phyloP scores from a whole-genome alignment of 2,113 vertebrate genomes.

The Syngnathus typhle region DNA sequence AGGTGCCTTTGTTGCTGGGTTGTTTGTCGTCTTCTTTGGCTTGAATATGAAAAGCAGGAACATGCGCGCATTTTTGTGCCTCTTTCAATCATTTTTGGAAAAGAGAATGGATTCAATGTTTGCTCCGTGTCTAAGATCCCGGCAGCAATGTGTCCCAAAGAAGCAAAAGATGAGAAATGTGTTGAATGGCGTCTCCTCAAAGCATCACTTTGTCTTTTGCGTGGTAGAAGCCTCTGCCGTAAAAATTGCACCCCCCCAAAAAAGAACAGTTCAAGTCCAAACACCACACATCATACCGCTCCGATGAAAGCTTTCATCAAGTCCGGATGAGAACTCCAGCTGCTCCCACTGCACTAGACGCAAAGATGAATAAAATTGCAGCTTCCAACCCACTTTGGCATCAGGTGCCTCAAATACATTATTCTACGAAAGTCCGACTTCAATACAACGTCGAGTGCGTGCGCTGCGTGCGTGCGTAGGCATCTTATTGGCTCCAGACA shows the following conservation, averaged over 20 bases:
- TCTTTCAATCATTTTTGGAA: slow-evolving; percentile 34
- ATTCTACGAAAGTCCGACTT: slow-evolving; percentile 25
- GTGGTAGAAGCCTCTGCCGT: slow-evolving; percentile 11
- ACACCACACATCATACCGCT: slow-evolving; percentile 10
- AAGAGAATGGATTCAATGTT: background rate
- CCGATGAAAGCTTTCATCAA: background rate
- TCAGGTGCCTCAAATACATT: slow-evolving; percentile 16
- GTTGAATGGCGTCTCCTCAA: slow-evolving; percentile 11
- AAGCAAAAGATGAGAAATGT: background rate
- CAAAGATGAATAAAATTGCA: slow-evolving; percentile 45
- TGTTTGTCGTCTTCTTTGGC: slow-evolving; percentile 4
- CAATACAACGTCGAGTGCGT: slow-evolving; percentile 15
- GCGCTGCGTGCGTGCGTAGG: slow-evolving; percentile 10
- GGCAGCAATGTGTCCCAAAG: background rate
- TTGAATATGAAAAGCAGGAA: slow-evolving; percentile 15
- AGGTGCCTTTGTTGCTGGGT: slow-evolving; percentile 9
- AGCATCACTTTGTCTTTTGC: slow-evolving; percentile 6
- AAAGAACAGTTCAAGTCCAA: slow-evolving; percentile 29
- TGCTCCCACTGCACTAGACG: slow-evolving; percentile 9
- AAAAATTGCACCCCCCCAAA: background rate
- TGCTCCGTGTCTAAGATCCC: background rate
- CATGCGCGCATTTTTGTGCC: slow-evolving; percentile 28
- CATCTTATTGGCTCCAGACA: slow-evolving; percentile 22
- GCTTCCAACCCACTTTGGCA: slow-evolving; percentile 28
- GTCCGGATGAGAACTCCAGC: slow-evolving; percentile 2